phyloP scores from a whole-genome alignment of 1,140 invertebrate genomes.

The Sycobia sp. region DNA sequence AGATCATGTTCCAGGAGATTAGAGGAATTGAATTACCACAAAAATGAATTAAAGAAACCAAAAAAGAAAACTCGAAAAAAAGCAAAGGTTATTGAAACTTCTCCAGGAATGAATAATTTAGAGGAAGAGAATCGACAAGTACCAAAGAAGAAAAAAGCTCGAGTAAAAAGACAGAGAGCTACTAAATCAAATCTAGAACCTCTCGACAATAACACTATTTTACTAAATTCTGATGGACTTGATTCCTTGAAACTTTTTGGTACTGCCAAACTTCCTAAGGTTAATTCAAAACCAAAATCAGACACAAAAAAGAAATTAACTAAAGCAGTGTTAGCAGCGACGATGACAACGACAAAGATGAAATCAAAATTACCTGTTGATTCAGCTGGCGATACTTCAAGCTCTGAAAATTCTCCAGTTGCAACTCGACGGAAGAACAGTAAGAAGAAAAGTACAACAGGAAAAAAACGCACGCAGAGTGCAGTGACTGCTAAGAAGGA shows the following conservation, averaged over 20 bases:
- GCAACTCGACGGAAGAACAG: conserved; percentile 19
- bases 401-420: conserved; percentile 57
- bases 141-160: conserved; percentile 63
- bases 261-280: conserved; percentile 48
- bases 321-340: conserved; percentile 56
- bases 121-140: conserved; percentile 51
- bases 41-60: conserved; percentile 56
- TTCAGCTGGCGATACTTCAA: conserved; percentile 59
- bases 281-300: conserved; percentile 49
- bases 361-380: conserved; percentile 43
- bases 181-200: conserved; percentile 42
- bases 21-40: conserved; percentile 60
- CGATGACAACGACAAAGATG: conserved; percentile 37
- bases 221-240: conserved; percentile 27
- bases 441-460: conserved; percentile 8
- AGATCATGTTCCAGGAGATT: conserved; percentile 66
- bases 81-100: conserved; percentile 46
- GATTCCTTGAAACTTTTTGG: conserved; percentile 59
- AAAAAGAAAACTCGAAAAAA: conserved; percentile 57
- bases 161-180: conserved; percentile 47
- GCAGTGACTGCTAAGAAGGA: conserved; percentile 19
- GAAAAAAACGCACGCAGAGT: conserved; percentile 27
- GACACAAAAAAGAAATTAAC: conserved; percentile 62
- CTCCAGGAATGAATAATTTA: conserved; percentile 14
- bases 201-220: conserved; percentile 25